Evolutionary conservation across 2,888 invertebrate species (phyloP).

Genomic region (Tholera decimalis): DNA sequence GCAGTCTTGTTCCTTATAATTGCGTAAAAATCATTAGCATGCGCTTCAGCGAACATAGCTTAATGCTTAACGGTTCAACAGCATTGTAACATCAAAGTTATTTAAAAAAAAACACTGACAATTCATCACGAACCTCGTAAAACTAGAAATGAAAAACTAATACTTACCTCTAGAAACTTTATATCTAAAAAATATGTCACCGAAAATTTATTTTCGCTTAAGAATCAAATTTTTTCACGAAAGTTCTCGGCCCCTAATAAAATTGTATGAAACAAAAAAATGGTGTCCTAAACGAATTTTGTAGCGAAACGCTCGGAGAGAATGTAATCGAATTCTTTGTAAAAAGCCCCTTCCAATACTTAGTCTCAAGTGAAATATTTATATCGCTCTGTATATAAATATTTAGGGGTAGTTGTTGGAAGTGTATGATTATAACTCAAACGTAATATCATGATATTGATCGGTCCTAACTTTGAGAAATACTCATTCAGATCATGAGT

Average conservation of each 20-base stretch:
- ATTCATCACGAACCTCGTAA: constrained; percentile 9
- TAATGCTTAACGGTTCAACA: too few relatives aligned
- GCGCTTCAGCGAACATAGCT: too few relatives aligned
- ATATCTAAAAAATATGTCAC: constrained; percentile 49
- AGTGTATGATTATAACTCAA: constrained; percentile 20
- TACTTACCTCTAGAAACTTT: constrained; percentile 33
- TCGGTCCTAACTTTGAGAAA: not conserved
- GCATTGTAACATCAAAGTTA: not conserved
- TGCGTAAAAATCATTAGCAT: too few relatives aligned
- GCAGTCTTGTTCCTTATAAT: too few relatives aligned
- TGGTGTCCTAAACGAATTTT: constrained; percentile 67
- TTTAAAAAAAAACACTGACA: not conserved
- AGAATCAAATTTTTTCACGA: constrained; percentile 48
- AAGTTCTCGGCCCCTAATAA: constrained; percentile 63
- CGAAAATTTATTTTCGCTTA: constrained; percentile 44
- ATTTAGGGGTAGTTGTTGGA: constrained; percentile 36
- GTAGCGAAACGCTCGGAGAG: constrained; percentile 65
- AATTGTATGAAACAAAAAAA: constrained; percentile 69
- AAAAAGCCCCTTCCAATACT: constrained; percentile 73
- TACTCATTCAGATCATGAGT: constrained; percentile 7
- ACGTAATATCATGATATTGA: constrained; percentile 21
- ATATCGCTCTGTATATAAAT: constrained; percentile 62
- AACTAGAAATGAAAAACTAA: constrained; percentile 17
- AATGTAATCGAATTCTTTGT: constrained; percentile 75
- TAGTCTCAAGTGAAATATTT: constrained; percentile 78